These are phyloP conservation scores for Rhaphigaster nebulosa DNA, from an alignment of 2,888 invertebrate genomes.

Conservation along the genomic window DNA sequence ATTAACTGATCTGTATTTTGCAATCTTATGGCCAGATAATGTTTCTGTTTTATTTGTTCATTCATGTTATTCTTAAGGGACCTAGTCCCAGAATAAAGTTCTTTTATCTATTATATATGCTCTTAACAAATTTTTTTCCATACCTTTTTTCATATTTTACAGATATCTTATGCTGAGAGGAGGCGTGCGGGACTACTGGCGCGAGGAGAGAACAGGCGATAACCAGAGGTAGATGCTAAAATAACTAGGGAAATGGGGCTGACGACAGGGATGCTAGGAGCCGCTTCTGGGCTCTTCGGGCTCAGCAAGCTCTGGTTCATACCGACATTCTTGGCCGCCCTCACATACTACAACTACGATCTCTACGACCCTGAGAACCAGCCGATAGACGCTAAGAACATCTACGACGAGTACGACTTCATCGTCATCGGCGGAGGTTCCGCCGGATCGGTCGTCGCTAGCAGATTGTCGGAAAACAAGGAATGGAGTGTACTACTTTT, in stretches of 20 bases:
- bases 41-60: too few relatives aligned
- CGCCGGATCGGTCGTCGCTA: slow-evolving; percentile 87
- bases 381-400: slow-evolving; percentile 77
- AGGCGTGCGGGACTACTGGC: background rate
- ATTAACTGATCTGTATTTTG: too few relatives aligned
- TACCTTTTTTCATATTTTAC: background rate
- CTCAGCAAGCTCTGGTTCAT: slow-evolving; percentile 79
- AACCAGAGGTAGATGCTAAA: background rate
- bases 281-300: slow-evolving; percentile 79
- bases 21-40: too few relatives aligned
- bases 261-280: slow-evolving; percentile 76
- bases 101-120: too few relatives aligned
- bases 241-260: slow-evolving; percentile 63
- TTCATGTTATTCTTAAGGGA: too few relatives aligned
- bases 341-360: slow-evolving; percentile 89
- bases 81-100: too few relatives aligned
- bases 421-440: slow-evolving; percentile 87
- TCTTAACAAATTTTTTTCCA: background rate
- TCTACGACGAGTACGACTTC: slow-evolving; percentile 82
- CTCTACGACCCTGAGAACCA: slow-evolving; percentile 87
- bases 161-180: slow-evolving; percentile 21
- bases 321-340: slow-evolving; percentile 80
- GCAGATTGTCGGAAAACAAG: slow-evolving; percentile 82
- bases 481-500: slow-evolving; percentile 84
- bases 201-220: background rate